Conservation (phyloP, 2,888 invertebrate genomes). For the Teleogryllus oceanicus region DNA sequence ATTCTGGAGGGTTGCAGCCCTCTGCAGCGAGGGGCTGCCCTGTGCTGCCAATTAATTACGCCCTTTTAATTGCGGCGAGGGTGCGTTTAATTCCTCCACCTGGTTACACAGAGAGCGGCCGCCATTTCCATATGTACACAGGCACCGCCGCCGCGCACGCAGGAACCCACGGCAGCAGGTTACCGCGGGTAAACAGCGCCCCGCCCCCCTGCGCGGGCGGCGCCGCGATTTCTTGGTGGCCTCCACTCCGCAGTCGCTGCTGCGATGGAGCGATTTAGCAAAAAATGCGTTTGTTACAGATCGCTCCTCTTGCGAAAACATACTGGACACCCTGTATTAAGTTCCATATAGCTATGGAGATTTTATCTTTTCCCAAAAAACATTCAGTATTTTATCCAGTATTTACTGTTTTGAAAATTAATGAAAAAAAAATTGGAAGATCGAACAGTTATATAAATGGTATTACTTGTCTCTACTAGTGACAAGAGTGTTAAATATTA, state of each 20-base stretch:
- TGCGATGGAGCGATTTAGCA: not conserved
- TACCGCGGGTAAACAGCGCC: not conserved
- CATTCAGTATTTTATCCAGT: no score
- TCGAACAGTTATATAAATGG: no score
- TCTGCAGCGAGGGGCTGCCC: not conserved
- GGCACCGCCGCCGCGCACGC: not conserved
- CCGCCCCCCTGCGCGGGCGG: not conserved
- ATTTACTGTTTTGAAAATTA: no score
- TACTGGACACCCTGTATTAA: no score
- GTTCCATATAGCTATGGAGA: no score
- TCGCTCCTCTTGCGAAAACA: no score
- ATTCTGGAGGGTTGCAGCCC: no score
- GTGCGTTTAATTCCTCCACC: slow-evolving; percentile 18
- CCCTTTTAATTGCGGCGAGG: slow-evolving; percentile 1
- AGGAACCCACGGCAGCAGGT: not conserved
- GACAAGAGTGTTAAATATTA: no score
- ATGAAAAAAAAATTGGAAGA: no score
- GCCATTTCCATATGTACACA: slow-evolving; percentile 10
- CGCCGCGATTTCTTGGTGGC: not conserved
- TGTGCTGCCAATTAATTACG: not conserved
- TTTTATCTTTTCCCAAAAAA: no score
- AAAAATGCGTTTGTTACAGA: no score
- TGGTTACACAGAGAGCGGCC: not conserved
- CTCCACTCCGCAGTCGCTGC: not conserved
- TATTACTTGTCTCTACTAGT: no score